Evolutionary conservation across 2,888 invertebrate genomes (phyloP).

Genomic region (Celastrina argiolus): DNA sequence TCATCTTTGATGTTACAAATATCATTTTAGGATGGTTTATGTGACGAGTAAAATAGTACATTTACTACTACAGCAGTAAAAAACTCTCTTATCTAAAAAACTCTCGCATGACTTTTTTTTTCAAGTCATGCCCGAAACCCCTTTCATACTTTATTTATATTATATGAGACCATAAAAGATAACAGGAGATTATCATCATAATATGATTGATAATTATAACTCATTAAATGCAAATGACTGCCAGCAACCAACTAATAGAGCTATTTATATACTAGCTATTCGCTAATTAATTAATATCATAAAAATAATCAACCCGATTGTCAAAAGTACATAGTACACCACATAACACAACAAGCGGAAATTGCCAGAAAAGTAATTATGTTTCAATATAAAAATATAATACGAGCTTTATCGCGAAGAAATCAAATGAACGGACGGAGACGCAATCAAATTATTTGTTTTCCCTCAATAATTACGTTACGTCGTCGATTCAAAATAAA

Average conservation of each 20-base stretch:
- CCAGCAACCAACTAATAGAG: not conserved
- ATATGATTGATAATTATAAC: no score
- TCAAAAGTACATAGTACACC: not conserved
- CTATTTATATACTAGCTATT: not conserved
- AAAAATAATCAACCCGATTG: not conserved
- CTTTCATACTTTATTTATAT: no score
- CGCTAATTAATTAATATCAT: not conserved
- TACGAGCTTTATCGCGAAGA: conserved; percentile 14
- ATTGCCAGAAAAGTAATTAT: conserved; percentile 14
- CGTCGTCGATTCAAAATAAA: conserved; percentile 35
- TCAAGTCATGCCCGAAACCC: no score
- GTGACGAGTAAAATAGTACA: not conserved
- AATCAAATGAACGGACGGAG: conserved; percentile 19
- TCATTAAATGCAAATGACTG: not conserved
- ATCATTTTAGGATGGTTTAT: not conserved
- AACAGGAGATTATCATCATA: no score
- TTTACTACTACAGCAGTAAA: no score
- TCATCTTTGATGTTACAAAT: not conserved
- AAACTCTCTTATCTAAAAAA: no score
- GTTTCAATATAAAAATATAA: conserved; percentile 18
- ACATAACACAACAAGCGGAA: not conserved
- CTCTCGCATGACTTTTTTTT: no score
- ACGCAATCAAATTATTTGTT: conserved; percentile 20
- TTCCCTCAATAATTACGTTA: conserved; percentile 34
- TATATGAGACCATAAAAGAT: no score